Evolutionary conservation across 2,113 vertebrate species (phyloP).

Genomic region (Hassar affinis): DNA sequence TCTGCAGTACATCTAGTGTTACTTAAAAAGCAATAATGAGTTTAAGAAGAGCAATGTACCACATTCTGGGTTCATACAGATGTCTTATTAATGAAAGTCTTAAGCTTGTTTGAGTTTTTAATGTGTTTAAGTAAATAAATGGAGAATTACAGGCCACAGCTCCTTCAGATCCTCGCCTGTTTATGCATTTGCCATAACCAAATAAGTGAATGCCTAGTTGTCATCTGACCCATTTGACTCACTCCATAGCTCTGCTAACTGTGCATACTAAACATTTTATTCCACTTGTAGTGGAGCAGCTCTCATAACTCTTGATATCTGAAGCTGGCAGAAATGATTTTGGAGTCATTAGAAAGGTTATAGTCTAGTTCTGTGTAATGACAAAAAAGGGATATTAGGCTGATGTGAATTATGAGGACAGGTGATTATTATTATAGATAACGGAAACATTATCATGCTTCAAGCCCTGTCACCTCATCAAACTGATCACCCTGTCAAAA

Average conservation of each 20-base stretch:
- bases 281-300: slow-evolving; percentile 7
- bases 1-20: too few relatives aligned
- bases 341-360: slow-evolving; percentile 10
- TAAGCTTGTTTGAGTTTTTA: neutral
- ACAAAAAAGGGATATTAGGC: neutral
- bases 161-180: neutral
- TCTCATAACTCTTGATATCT: neutral
- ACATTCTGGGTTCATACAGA: neutral
- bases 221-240: slow-evolving; percentile 7
- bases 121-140: neutral
- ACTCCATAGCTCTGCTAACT: neutral
- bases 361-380: slow-evolving; percentile 7
- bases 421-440: slow-evolving; percentile 1
- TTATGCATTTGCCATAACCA: neutral
- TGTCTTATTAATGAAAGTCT: neutral
- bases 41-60: neutral
- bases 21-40: too few relatives aligned
- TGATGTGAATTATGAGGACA: neutral
- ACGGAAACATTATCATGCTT: neutral
- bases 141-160: neutral
- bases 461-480: neutral
- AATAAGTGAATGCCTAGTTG: slow-evolving; percentile 1
- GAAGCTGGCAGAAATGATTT: slow-evolving; percentile 3
- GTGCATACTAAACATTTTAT: slow-evolving; percentile 2
- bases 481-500: neutral